phyloP scores from a whole-genome alignment of 2,888 invertebrate genomes.

The Callimorpha dominula region DNA sequence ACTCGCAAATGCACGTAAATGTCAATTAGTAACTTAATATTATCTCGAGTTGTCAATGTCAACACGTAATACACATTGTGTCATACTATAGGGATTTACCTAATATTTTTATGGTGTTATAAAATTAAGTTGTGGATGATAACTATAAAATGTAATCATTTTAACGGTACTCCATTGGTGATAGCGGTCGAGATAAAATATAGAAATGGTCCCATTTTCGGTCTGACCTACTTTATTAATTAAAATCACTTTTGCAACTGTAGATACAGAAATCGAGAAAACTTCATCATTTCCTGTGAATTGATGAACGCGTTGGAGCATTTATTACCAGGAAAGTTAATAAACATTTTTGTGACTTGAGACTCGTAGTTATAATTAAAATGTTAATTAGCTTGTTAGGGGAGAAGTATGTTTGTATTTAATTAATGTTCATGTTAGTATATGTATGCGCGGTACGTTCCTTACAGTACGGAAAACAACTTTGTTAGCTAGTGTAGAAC shows the following conservation, averaged over 20 bases:
- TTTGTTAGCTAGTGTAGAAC: constrained; percentile 50
- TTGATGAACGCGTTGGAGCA: constrained; percentile 16
- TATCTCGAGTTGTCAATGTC: neutral
- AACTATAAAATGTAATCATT: neutral
- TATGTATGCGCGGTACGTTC: constrained; percentile 15
- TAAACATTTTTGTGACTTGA: constrained; percentile 17
- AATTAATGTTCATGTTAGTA: constrained; percentile 33
- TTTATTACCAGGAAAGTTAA: constrained; percentile 14
- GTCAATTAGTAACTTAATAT: constrained; percentile 25
- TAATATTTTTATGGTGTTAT: neutral
- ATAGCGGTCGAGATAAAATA: constrained; percentile 9
- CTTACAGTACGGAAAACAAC: constrained; percentile 45
- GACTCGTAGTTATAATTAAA: constrained; percentile 29
- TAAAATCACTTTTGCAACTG: constrained; percentile 6
- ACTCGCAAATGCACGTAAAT: constrained; percentile 25
- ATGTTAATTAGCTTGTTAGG: constrained; percentile 28
- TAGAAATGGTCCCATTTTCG: constrained; percentile 8
- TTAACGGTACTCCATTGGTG: neutral
- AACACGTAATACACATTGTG: neutral
- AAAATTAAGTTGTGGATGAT: neutral
- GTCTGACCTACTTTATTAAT: constrained; percentile 16
- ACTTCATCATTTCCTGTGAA: constrained; percentile 20
- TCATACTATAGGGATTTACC: neutral
- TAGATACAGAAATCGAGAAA: constrained; percentile 15
- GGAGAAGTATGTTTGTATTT: constrained; percentile 27